These are phyloP conservation scores for Dendrolimus punctatus DNA, from an alignment of 1,140 invertebrate species.

Conservation along the genomic window DNA sequence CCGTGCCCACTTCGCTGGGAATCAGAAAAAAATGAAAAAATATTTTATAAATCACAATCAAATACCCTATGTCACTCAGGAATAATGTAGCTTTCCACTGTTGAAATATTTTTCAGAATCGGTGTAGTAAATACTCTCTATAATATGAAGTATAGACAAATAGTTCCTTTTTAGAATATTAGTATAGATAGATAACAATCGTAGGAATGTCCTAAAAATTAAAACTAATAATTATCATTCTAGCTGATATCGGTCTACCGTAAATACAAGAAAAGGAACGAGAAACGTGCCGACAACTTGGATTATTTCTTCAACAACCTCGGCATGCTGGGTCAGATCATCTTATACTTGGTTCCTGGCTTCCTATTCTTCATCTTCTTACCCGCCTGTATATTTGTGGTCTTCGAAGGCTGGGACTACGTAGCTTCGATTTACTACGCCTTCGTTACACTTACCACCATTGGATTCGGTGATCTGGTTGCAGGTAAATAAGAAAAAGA, in stretches of 20 bases:
- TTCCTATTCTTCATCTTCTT: conserved; percentile 93
- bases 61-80: no score
- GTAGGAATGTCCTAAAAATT: background rate
- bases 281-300: conserved; percentile 65
- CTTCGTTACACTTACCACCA: conserved; percentile 93
- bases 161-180: no score
- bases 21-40: no score
- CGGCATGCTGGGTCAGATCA: conserved; percentile 82
- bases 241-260: conserved; percentile 82
- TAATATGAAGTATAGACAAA: no score
- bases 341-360: conserved; percentile 87
- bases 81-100: no score
- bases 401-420: conserved; percentile 92
- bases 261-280: conserved; percentile 83
- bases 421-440: conserved; percentile 93
- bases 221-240: conserved; percentile 18
- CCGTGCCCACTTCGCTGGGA: no score
- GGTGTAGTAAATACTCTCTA: no score
- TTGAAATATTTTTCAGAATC: no score
- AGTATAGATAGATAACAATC: no score
- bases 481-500: conserved; percentile 69
- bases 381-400: conserved; percentile 90
- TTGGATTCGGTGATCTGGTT: conserved; percentile 95
- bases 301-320: conserved; percentile 78
- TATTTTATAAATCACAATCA: no score